Conservation (phyloP, 2,113 vertebrate species). For the Cyanocitta stelleri region DNA sequence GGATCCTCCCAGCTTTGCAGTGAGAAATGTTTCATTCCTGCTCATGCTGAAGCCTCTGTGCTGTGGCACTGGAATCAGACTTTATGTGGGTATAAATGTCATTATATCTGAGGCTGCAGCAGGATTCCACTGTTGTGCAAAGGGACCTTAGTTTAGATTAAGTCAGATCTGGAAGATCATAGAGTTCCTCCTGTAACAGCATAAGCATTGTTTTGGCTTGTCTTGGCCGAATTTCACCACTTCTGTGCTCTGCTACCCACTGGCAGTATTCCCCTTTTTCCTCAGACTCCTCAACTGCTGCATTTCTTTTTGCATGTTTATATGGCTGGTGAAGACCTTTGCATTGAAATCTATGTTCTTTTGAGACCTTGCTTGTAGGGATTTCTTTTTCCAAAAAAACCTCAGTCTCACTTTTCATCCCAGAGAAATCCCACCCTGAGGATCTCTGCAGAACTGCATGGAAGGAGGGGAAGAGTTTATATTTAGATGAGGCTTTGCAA, state of each 20-base stretch:
- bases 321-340: background rate
- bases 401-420: background rate
- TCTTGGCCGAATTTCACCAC: background rate
- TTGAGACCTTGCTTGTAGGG: background rate
- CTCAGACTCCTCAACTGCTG: background rate
- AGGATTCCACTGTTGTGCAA: background rate
- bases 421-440: background rate
- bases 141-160: background rate
- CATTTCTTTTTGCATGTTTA: background rate
- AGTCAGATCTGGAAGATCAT: background rate
- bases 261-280: background rate
- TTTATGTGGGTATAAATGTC: background rate
- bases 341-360: background rate
- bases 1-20: background rate
- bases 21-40: background rate
- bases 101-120: background rate
- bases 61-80: background rate
- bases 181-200: background rate
- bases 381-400: background rate
- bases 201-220: background rate
- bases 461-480: background rate
- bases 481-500: background rate
- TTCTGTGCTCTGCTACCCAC: background rate
- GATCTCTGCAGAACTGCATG: background rate
- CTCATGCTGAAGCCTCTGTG: background rate